These are phyloP conservation scores for Disparrhopalites patrizii DNA, from an alignment of 2,888 invertebrate species.

Conservation along the genomic window DNA sequence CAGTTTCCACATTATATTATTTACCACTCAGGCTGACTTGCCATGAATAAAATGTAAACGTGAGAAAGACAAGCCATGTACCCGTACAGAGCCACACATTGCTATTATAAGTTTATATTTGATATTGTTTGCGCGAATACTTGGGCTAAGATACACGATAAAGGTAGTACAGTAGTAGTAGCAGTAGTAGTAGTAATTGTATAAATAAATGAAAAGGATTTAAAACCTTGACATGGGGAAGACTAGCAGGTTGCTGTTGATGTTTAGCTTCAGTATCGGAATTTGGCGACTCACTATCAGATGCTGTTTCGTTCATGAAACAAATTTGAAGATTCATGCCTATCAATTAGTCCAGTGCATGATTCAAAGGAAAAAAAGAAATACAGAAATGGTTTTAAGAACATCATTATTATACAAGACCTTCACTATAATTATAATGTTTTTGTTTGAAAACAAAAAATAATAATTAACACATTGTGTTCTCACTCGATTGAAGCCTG, in stretches of 20 bases:
- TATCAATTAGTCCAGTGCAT: slow-evolving; percentile 50
- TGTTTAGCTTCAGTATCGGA: slow-evolving; percentile 64
- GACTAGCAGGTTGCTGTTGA: slow-evolving; percentile 47
- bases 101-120: too few species aligned
- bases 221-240: slow-evolving; percentile 37
- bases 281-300: slow-evolving; percentile 73
- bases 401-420: not conserved
- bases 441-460: not conserved
- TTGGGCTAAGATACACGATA: too few species aligned
- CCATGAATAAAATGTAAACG: too few species aligned
- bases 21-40: too few species aligned
- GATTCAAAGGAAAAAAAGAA: slow-evolving; percentile 19
- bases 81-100: too few species aligned
- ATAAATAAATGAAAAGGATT: too few species aligned
- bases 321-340: slow-evolving; percentile 93
- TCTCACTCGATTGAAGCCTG: slow-evolving; percentile 62
- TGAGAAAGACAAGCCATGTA: too few species aligned
- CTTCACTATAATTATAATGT: not conserved
- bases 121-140: too few species aligned
- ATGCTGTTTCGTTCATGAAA: slow-evolving; percentile 89
- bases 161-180: too few species aligned
- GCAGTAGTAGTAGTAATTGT: too few species aligned
- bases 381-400: slow-evolving; percentile 1
- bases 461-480: not conserved
- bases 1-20: too few species aligned